Evolutionary conservation across 2,797 vertebrate species (phyloP).

Genomic region (Eutrigla gurnardus): DNA sequence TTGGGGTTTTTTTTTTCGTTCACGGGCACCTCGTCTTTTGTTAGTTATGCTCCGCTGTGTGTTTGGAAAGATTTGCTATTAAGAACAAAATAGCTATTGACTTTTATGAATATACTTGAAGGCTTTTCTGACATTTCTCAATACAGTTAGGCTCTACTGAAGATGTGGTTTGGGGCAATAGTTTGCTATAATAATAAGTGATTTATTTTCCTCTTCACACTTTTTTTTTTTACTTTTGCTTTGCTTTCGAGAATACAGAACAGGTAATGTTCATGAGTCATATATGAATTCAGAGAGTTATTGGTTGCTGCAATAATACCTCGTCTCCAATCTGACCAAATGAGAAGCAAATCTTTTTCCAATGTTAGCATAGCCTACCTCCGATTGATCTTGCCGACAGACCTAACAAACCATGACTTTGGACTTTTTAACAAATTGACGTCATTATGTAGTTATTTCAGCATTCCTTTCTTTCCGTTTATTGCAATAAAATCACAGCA

Average conservation of each 20-base stretch:
- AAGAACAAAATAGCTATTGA: slow-evolving; percentile 57
- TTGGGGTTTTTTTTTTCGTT: slow-evolving; percentile 32
- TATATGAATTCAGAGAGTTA: background rate
- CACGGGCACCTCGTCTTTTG: slow-evolving; percentile 40
- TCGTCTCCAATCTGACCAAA: background rate
- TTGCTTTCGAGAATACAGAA: background rate
- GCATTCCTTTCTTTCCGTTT: too few species aligned
- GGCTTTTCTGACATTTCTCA: slow-evolving; percentile 40
- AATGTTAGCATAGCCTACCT: too few species aligned
- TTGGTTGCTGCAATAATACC: background rate
- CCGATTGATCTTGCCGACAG: too few species aligned
- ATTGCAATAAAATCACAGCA: too few species aligned
- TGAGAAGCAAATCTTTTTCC: background rate
- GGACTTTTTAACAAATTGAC: too few species aligned
- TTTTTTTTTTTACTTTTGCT: slow-evolving; percentile 10
- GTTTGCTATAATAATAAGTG: background rate
- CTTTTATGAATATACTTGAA: slow-evolving; percentile 44
- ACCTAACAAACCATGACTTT: too few species aligned
- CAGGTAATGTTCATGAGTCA: background rate
- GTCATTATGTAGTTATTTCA: too few species aligned
- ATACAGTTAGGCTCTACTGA: slow-evolving; percentile 22
- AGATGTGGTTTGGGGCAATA: slow-evolving; percentile 16
- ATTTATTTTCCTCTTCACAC: background rate
- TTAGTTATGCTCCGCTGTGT: slow-evolving; percentile 43
- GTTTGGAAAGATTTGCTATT: slow-evolving; percentile 44